phyloP scores from a whole-genome alignment of 2,113 vertebrate genomes.

The Lonchura striata region DNA sequence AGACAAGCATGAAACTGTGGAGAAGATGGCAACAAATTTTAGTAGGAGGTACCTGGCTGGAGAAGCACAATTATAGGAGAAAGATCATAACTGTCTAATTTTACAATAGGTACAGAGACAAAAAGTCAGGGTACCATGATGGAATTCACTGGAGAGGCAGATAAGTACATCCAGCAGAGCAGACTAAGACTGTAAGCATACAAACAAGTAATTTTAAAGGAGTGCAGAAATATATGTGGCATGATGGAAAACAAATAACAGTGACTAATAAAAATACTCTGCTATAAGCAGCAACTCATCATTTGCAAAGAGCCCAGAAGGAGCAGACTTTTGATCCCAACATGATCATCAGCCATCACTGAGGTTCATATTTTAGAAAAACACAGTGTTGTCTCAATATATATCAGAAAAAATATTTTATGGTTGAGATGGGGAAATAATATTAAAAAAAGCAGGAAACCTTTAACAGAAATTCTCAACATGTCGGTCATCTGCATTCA shows the following conservation, averaged over 20 bases:
- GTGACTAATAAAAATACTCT: background rate
- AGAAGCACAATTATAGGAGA: background rate
- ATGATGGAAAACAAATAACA: background rate
- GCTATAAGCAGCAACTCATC: background rate
- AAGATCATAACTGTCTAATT: background rate
- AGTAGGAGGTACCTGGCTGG: background rate
- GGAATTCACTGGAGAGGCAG: background rate
- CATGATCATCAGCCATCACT: background rate
- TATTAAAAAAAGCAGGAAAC: background rate
- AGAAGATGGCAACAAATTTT: background rate
- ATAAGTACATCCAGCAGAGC: fast-evolving
- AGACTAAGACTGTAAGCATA: background rate
- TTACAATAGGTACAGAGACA: background rate
- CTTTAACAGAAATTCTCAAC: background rate
- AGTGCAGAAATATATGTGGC: background rate
- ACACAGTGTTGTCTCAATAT: background rate
- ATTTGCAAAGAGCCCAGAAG: background rate
- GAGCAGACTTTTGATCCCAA: background rate
- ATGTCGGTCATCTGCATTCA: background rate
- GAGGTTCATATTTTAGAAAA: background rate
- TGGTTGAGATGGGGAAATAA: background rate
- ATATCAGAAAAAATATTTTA: background rate
- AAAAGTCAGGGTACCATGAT: background rate
- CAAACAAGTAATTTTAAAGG: background rate
- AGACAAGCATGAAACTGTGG: background rate